Conservation (phyloP, 2,797 vertebrate species). For the Rhinichthys osculus region DNA sequence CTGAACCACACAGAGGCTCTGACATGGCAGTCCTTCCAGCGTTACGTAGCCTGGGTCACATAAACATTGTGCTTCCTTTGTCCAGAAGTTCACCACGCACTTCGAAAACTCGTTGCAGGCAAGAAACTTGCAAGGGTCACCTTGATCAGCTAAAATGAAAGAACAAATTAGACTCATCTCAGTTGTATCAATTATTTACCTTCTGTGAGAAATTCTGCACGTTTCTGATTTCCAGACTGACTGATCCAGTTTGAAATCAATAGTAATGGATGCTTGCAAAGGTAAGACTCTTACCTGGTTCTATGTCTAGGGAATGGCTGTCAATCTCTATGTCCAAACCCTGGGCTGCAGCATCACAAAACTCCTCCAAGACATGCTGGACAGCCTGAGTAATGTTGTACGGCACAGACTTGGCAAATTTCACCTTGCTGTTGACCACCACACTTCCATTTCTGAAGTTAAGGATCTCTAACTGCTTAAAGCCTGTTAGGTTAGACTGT, state of each 20-base stretch:
- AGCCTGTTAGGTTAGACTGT: slow-evolving; percentile 90
- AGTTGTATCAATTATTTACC: slow-evolving; percentile 49
- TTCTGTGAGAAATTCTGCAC: background rate
- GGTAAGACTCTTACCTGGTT: slow-evolving; percentile 83
- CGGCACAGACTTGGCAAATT: slow-evolving; percentile 85
- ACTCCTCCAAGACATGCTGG: slow-evolving; percentile 86
- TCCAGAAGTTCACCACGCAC: slow-evolving; percentile 78
- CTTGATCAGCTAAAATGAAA: slow-evolving; percentile 82
- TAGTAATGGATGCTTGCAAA: background rate
- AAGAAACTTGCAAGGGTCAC: slow-evolving; percentile 89
- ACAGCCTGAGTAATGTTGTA: slow-evolving; percentile 91
- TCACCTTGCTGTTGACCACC: slow-evolving; percentile 91
- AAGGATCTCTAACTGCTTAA: slow-evolving; percentile 91
- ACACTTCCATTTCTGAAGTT: slow-evolving; percentile 93
- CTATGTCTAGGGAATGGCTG: slow-evolving; percentile 85
- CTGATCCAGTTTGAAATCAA: slow-evolving; percentile 10
- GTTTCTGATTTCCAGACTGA: background rate
- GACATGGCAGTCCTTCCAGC: slow-evolving; percentile 78
- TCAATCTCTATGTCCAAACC: slow-evolving; percentile 87
- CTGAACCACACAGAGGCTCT: slow-evolving; percentile 77
- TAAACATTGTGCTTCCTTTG: slow-evolving; percentile 80
- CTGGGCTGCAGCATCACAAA: slow-evolving; percentile 80
- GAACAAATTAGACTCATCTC: slow-evolving; percentile 11
- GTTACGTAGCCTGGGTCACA: slow-evolving; percentile 81
- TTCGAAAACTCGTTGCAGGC: slow-evolving; percentile 83